phyloP scores from a whole-genome alignment of 2,797 vertebrate genomes.

The Chelonia mydas region DNA sequence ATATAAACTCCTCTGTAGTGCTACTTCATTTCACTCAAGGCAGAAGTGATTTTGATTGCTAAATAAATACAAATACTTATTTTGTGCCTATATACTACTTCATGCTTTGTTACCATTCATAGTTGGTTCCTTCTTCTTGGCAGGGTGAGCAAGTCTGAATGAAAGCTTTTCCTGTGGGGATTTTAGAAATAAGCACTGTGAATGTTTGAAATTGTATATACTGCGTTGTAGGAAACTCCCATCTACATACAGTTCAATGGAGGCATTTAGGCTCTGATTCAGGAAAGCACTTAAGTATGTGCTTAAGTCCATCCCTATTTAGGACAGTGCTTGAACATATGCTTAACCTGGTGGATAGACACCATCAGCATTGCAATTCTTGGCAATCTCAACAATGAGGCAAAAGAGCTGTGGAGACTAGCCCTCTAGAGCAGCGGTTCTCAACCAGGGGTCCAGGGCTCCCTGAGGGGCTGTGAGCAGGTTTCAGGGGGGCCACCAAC shows the following conservation, averaged over 20 bases:
- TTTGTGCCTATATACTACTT: neutral
- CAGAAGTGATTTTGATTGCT: neutral
- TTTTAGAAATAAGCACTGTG: neutral
- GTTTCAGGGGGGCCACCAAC: too few relatives aligned
- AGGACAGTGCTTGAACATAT: neutral
- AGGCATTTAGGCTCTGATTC: neutral
- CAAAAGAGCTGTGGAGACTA: neutral
- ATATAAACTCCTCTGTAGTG: neutral
- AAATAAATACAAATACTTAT: neutral
- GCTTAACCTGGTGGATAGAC: neutral
- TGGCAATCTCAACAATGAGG: neutral
- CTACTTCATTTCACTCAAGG: neutral
- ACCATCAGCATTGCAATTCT: neutral
- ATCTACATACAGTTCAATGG: neutral
- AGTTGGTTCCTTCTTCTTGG: neutral
- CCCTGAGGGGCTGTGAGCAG: too few relatives aligned
- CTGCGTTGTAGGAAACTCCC: neutral
- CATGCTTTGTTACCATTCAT: neutral
- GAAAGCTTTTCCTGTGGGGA: neutral
- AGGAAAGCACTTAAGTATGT: neutral
- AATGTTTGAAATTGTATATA: neutral
- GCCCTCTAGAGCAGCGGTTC: too few relatives aligned
- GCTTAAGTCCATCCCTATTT: neutral
- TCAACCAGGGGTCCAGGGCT: too few relatives aligned
- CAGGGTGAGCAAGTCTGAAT: neutral